Evolutionary conservation across 2,113 vertebrate species (phyloP).

Genomic region (Oryzias woworae): DNA sequence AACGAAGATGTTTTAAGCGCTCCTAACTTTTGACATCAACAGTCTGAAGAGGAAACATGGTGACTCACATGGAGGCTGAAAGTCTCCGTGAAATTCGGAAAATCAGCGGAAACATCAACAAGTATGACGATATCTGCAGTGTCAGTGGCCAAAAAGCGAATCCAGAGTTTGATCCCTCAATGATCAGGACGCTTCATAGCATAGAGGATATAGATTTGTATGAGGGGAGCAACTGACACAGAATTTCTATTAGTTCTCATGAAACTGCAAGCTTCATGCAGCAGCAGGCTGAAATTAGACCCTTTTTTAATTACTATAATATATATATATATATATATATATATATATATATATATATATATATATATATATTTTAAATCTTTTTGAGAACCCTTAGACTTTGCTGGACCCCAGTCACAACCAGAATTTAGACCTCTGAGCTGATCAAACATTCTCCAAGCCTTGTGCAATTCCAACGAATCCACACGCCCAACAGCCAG

Average conservation of each 20-base stretch:
- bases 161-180: too few species aligned
- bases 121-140: not conserved
- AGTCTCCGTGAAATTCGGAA: slow-evolving; percentile 16
- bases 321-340: too few species aligned
- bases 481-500: slow-evolving; percentile 5
- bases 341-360: too few species aligned
- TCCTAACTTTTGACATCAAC: slow-evolving; percentile 35
- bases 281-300: slow-evolving; percentile 23
- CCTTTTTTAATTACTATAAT: slow-evolving; percentile 8
- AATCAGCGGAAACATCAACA: not conserved
- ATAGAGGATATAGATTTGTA: too few species aligned
- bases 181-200: too few species aligned
- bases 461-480: slow-evolving; percentile 21
- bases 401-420: not conserved
- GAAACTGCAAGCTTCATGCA: not conserved
- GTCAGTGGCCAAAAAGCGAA: too few species aligned
- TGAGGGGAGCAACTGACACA: too few species aligned
- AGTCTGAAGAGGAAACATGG: slow-evolving; percentile 36
- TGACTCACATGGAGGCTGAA: slow-evolving; percentile 29
- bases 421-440: not conserved
- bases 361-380: not conserved
- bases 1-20: slow-evolving; percentile 56
- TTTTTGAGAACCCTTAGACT: slow-evolving; percentile 4
- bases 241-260: too few species aligned
- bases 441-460: slow-evolving; percentile 21